phyloP scores from a whole-genome alignment of 2,113 vertebrate genomes.

The Sphyrna mokarran region DNA sequence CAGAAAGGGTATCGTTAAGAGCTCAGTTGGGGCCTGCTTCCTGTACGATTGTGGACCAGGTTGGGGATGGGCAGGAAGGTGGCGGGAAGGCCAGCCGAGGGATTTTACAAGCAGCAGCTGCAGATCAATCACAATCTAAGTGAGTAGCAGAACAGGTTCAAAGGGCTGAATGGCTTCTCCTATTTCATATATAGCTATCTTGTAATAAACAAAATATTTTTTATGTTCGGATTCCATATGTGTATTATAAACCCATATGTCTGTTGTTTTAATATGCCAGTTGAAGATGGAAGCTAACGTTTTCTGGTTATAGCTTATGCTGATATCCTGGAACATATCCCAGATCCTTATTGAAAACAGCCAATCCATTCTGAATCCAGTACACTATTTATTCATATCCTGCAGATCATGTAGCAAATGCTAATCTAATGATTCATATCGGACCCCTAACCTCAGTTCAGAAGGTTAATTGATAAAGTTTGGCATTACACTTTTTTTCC shows the following conservation, averaged over 20 bases:
- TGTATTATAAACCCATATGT: neutral
- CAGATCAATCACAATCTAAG: neutral
- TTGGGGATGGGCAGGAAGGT: too few relatives aligned
- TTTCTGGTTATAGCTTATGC: neutral
- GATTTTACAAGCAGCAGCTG: neutral
- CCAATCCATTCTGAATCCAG: neutral
- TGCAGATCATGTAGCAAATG: neutral
- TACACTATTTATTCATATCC: neutral
- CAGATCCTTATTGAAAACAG: neutral
- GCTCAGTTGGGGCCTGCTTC: too few relatives aligned
- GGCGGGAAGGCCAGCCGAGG: too few relatives aligned
- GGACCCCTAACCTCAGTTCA: neutral
- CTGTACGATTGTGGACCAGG: too few relatives aligned
- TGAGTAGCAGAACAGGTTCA: neutral
- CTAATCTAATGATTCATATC: neutral
- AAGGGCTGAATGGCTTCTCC: neutral
- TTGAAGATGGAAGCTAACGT: neutral
- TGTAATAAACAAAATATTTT: neutral
- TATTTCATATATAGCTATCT: neutral
- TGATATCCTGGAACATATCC: neutral
- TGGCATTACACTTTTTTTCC: neutral
- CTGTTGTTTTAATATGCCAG: neutral
- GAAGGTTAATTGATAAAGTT: neutral
- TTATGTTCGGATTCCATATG: neutral
- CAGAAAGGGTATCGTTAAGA: too few relatives aligned